Percentiles rank a stretch among this genome's conserved stretches.
These are phyloP conservation scores for Charadrius vociferus DNA, from an alignment of 2,113 vertebrate species.

Conservation along the genomic window DNA sequence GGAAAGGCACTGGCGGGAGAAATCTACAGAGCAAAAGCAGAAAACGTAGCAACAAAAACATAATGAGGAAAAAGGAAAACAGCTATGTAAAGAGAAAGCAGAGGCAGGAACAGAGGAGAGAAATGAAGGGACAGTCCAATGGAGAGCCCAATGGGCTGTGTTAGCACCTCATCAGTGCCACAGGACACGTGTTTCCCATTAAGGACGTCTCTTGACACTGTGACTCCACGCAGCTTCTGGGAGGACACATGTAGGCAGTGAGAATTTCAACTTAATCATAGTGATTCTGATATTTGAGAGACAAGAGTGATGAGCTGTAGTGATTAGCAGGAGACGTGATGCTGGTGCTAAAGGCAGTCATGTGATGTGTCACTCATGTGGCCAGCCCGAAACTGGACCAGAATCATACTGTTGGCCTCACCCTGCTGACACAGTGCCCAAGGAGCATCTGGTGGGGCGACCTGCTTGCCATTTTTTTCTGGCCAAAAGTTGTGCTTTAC, in stretches of 20 bases:
- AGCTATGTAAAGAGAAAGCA: not conserved
- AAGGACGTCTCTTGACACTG: not conserved
- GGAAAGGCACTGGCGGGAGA: not conserved
- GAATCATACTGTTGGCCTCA: not conserved
- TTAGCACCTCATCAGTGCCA: no score
- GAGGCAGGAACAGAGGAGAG: not conserved
- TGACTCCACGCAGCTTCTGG: not conserved
- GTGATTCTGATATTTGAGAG: not conserved
- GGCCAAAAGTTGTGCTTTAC: not conserved
- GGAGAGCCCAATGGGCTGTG: not conserved
- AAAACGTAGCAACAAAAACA: not conserved
- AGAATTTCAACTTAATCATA: not conserved
- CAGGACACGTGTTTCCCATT: not conserved
- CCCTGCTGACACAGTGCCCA: not conserved
- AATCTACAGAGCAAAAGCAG: not conserved
- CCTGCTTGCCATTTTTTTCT: accelerated
- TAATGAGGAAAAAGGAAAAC: not conserved
- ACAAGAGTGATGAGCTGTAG: no score
- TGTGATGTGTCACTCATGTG: not conserved
- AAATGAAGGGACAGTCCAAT: not conserved
- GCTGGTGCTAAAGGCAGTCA: not conserved
- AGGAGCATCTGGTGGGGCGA: not conserved
- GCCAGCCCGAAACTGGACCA: not conserved
- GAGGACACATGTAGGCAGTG: accelerated
- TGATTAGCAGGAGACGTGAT: not conserved